These are phyloP conservation scores for Rhombomys opimus DNA, from an alignment of 2,113 vertebrate species.

Conservation along the genomic window DNA sequence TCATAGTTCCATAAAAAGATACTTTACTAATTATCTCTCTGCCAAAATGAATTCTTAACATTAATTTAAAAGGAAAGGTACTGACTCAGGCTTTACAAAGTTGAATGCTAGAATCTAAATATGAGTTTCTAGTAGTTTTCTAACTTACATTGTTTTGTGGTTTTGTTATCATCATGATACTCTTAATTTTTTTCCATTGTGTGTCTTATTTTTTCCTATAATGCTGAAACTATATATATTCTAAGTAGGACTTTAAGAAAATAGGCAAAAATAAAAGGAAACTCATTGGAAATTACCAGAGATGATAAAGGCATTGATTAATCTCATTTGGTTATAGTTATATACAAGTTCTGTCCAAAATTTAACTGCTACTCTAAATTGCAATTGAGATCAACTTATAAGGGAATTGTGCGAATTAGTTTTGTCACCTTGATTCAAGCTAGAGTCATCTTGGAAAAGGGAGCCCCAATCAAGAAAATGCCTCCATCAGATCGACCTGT, in stretches of 20 bases:
- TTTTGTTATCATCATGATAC: neutral
- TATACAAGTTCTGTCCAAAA: neutral
- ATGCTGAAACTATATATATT: neutral
- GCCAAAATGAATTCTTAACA: neutral
- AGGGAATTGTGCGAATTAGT: neutral
- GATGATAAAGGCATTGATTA: neutral
- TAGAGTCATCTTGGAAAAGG: neutral
- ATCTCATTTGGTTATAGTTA: neutral
- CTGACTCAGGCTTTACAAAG: neutral
- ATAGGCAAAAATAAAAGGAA: neutral
- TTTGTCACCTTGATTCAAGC: neutral
- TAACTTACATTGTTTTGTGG: neutral
- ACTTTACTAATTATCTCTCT: neutral
- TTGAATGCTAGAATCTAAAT: neutral
- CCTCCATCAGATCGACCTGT: neutral
- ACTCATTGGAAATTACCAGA: neutral
- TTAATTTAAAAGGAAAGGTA: neutral
- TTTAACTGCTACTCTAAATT: neutral
- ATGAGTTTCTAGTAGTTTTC: neutral
- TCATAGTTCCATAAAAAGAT: neutral
- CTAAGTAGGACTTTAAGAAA: conserved; percentile 19
- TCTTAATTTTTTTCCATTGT: neutral
- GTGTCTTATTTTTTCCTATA: neutral
- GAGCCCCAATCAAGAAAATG: too few relatives aligned
- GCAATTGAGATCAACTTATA: neutral